Evolutionary conservation across 2,113 vertebrate genomes (phyloP).

Genomic region (Anthoscopus minutus): DNA sequence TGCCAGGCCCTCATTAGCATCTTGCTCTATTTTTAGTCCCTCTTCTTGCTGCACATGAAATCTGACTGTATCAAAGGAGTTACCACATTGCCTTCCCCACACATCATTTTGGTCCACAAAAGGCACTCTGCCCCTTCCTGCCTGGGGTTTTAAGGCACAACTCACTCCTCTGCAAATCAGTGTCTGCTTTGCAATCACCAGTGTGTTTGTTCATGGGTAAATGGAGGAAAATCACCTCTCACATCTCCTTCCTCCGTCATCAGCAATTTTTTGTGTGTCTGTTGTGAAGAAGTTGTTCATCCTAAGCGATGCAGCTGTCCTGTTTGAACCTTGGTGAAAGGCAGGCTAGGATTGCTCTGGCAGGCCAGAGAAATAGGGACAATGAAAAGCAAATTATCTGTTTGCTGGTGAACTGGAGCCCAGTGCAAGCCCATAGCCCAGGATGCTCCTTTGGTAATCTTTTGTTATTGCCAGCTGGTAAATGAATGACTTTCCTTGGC

Average conservation of each 20-base stretch:
- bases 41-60: background rate
- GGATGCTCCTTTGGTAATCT: background rate
- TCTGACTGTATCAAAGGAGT: background rate
- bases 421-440: background rate
- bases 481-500: background rate
- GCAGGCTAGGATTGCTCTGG: background rate
- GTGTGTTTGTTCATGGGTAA: background rate
- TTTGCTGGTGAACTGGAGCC: background rate
- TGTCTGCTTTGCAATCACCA: background rate
- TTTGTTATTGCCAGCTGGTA: background rate
- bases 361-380: background rate
- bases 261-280: background rate
- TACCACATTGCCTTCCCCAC: background rate
- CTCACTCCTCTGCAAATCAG: background rate
- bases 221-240: background rate
- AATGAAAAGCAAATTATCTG: background rate
- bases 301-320: background rate
- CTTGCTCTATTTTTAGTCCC: constrained; percentile 28
- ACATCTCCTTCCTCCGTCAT: background rate
- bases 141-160: background rate
- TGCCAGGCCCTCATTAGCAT: background rate
- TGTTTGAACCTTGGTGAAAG: background rate
- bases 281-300: background rate
- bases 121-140: background rate
- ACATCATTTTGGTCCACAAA: background rate